Percentiles rank a stretch among this genome's conserved stretches.
These are phyloP conservation scores for Diachasmimorpha longicaudata DNA, from an alignment of 1,140 invertebrate genomes.

Conservation along the genomic window DNA sequence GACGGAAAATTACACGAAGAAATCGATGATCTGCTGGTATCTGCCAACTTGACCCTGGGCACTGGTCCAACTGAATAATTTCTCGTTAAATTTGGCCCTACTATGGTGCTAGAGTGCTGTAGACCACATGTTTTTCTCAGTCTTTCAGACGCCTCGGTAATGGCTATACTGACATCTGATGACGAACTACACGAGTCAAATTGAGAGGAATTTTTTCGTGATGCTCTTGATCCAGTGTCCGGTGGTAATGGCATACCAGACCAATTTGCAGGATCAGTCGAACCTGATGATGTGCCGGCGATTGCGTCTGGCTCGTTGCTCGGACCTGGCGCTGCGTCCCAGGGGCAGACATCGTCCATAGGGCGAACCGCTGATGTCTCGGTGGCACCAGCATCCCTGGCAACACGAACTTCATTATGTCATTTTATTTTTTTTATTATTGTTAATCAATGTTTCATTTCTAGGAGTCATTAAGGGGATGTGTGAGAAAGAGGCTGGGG, in stretches of 20 bases:
- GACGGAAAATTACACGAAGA: constrained; percentile 52
- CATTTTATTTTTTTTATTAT: constrained; percentile 48
- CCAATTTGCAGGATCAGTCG: constrained; percentile 26
- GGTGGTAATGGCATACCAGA: constrained; percentile 24
- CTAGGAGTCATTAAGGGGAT: background rate
- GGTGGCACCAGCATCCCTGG: constrained; percentile 57
- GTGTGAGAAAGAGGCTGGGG: no score
- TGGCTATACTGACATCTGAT: constrained; percentile 72
- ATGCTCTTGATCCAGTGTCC: constrained; percentile 40
- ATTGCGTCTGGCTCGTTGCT: constrained; percentile 37
- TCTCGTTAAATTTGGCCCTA: constrained; percentile 50
- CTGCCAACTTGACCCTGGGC: constrained; percentile 45
- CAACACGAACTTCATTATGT: constrained; percentile 59
- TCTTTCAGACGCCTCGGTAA: constrained; percentile 67
- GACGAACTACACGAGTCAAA: constrained; percentile 71
- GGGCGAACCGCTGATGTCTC: constrained; percentile 55
- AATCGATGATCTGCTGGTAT: constrained; percentile 48
- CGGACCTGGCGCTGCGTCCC: constrained; percentile 63
- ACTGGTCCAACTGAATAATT: constrained; percentile 49
- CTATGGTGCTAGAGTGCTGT: constrained; percentile 56
- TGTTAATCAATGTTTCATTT: background rate
- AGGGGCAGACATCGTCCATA: constrained; percentile 73
- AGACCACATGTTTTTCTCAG: constrained; percentile 65
- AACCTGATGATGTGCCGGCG: constrained; percentile 26
- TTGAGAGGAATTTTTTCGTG: constrained; percentile 66